Base-by-base conservation (phyloP, 2,888 invertebrate genomes). In the Atherix ibis region DNA sequence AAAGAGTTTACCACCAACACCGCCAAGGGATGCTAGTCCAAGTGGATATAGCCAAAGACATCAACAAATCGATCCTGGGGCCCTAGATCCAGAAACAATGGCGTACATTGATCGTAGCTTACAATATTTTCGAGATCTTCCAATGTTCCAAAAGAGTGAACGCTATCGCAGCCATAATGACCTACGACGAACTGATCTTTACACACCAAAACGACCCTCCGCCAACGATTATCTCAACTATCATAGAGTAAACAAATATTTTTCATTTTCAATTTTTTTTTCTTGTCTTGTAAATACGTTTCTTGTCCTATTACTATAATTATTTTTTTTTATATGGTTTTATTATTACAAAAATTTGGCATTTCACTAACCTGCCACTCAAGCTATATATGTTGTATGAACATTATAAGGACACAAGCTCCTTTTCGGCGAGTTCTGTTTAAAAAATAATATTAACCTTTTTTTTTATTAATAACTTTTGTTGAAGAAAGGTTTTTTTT, bases 1-100 rank as follows among this genome's bases (percentile, higher is more conserved):
- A 19, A 47, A 70, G 70, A 69, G 67, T 49, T 53, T 68, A 40
- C 68, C 69, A 10, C 59, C 65, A 22, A 59, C 64, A 3, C 62
- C 64, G 26, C 64, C 66, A 29, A 63, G 65, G 29, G 64, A 64
- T 29, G 49, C 52, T 31, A 68, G 67, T 43, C 68, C 68, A 4
- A 60, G 63, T 40, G 56, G 62, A 6, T 63, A 35, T 27, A 10
- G 25, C 26, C 19, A 36, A 24, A 12, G 17, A 5, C 32, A 36
- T 2, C 18, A 32, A 8, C 36, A 40, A 27, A 32, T 33, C 3
- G 13, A 50, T 42, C 53, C 54, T 29, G 50, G 27, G 15, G 8
- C 17, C 8, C 22, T 34, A 4, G 44, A 46, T 18, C 47, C 50
- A 13, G 45, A 45, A 27, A 34, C 36, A 10, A 27, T 45, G 10